A percentile compares a stretch with the other conserved stretches of the same genome.
Conservation (phyloP, 2,797 vertebrate genomes). For the Varecia variegata region DNA sequence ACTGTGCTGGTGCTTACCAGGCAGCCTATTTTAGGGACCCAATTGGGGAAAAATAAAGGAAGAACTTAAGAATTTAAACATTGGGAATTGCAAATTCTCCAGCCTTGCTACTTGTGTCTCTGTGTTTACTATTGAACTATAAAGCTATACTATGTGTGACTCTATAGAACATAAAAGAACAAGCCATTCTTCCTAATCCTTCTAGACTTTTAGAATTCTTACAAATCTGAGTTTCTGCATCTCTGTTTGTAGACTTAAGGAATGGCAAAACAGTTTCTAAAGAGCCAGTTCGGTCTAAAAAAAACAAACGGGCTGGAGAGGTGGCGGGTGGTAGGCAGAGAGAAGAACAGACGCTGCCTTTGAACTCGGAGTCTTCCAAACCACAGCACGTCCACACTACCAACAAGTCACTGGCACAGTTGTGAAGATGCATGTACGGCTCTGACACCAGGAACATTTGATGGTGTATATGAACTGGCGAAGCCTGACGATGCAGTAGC, state of each 20-base stretch:
- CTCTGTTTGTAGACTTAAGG: neutral
- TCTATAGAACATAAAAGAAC: neutral
- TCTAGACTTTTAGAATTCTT: neutral
- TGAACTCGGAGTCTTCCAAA: neutral
- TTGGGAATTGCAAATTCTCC: neutral
- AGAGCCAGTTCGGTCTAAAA: neutral
- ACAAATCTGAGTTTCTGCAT: neutral
- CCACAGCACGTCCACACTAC: neutral
- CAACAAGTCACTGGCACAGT: neutral
- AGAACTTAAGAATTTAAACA: neutral
- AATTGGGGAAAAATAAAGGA: neutral
- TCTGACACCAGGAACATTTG: neutral
- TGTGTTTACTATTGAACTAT: neutral
- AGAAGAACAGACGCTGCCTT: neutral
- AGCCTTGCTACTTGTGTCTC: neutral
- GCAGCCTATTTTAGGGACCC: neutral
- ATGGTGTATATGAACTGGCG: accelerated
- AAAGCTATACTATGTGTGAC: neutral
- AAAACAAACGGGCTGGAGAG: neutral
- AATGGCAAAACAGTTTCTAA: neutral
- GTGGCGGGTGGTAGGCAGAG: accelerated
- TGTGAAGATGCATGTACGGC: neutral
- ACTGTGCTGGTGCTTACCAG: neutral
- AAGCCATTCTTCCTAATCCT: neutral
- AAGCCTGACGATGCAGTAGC: neutral